phyloP scores from a whole-genome alignment of 2,113 vertebrate genomes.

The Epinephelus cyanopodus region DNA sequence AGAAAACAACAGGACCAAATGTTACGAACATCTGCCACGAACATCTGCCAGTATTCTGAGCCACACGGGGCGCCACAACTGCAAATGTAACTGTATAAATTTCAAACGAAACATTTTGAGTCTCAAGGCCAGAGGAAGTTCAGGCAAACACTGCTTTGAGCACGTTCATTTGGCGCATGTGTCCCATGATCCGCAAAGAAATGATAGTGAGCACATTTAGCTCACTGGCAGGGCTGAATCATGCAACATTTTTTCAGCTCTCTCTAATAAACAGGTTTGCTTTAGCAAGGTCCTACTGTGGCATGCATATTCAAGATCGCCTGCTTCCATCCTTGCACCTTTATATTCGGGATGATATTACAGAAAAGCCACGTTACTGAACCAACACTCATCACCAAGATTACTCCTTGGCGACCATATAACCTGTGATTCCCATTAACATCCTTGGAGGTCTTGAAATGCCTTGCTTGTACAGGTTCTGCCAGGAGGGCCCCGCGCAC shows the following conservation, averaged over 20 bases:
- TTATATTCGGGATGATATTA: constrained; percentile 14
- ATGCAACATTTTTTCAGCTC: constrained; percentile 27
- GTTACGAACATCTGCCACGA: constrained; percentile 27
- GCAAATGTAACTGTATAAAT: constrained; percentile 22
- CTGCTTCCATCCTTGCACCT: constrained; percentile 17
- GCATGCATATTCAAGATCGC: constrained; percentile 59
- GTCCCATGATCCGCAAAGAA: constrained; percentile 18
- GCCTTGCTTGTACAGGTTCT: constrained; percentile 5
- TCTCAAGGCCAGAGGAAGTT: constrained; percentile 45
- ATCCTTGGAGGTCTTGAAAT: not conserved
- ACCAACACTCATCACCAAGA: not conserved
- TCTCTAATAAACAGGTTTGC: constrained; percentile 19
- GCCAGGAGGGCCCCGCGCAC: not conserved
- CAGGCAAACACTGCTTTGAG: constrained; percentile 29
- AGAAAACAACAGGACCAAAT: constrained; percentile 6
- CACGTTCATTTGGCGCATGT: constrained; percentile 21
- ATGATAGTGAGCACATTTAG: constrained; percentile 16
- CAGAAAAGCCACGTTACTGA: constrained; percentile 33
- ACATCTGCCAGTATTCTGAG: constrained; percentile 11
- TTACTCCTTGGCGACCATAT: not conserved
- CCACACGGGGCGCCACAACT: not conserved
- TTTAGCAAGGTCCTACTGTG: constrained; percentile 37
- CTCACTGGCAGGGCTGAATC: constrained; percentile 39
- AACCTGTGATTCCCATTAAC: not conserved
- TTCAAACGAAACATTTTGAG: not conserved